Evolutionary conservation across 2,113 vertebrate genomes (phyloP).

Genomic region (Cheirogaleus medius): DNA sequence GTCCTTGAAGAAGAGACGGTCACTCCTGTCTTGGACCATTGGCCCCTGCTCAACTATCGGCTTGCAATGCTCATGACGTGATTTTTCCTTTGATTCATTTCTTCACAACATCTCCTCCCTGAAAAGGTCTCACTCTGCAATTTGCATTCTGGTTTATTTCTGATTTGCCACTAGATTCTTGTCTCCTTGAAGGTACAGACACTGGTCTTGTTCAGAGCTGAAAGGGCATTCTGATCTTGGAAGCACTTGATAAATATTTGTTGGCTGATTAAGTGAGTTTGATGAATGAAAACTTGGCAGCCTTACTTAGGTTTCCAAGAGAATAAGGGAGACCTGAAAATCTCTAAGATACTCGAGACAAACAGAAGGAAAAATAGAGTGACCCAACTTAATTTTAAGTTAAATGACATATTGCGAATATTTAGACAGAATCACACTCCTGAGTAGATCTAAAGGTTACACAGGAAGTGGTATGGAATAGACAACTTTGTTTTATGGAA

Average conservation of each 20-base stretch:
- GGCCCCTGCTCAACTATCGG: too few species aligned
- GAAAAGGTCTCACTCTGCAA: not conserved
- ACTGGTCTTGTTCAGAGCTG: not conserved
- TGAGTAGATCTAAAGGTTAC: not conserved
- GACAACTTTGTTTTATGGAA: not conserved
- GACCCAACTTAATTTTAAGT: not conserved
- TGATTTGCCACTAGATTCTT: not conserved
- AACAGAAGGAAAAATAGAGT: not conserved
- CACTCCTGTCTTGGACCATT: not conserved
- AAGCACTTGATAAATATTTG: not conserved
- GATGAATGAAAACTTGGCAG: not conserved
- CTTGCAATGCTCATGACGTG: not conserved
- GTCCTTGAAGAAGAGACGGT: not conserved
- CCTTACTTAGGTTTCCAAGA: not conserved
- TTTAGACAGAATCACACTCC: not conserved
- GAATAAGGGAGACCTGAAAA: not conserved
- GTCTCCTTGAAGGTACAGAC: not conserved
- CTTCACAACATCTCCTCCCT: not conserved
- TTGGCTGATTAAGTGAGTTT: not conserved
- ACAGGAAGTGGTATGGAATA: not conserved
- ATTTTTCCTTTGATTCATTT: not conserved
- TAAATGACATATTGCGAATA: not conserved
- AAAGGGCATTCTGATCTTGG: not conserved
- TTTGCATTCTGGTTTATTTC: not conserved
- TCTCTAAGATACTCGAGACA: not conserved